These are phyloP conservation scores for Ctenopoma multispine DNA, from an alignment of 2,797 vertebrate species.

Conservation along the genomic window DNA sequence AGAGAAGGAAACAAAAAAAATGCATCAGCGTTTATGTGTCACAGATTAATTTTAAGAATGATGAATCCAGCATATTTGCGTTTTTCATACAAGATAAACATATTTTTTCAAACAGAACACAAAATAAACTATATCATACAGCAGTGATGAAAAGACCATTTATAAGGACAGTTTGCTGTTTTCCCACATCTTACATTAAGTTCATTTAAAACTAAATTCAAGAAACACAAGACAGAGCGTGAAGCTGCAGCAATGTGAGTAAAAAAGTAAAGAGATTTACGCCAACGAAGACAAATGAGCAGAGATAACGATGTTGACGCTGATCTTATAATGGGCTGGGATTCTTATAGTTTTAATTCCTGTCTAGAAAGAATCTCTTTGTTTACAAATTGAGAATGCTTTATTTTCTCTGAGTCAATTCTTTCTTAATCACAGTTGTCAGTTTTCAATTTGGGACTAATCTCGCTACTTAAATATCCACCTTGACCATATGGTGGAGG, in stretches of 20 bases:
- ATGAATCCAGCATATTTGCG: too few relatives aligned
- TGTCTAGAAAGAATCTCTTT: conserved; percentile 2
- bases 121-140: background rate
- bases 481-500: conserved; percentile 71
- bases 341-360: conserved; percentile 26
- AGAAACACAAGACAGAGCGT: too few relatives aligned
- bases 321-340: conserved; percentile 10
- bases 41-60: too few relatives aligned
- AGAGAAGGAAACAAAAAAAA: background rate
- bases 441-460: conserved; percentile 68
- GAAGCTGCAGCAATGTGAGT: too few relatives aligned
- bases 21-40: background rate
- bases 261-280: background rate
- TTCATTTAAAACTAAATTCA: background rate
- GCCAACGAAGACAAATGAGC: background rate
- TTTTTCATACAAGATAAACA: background rate
- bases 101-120: background rate
- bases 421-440: conserved; percentile 52
- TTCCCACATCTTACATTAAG: background rate
- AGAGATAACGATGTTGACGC: background rate
- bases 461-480: conserved; percentile 64
- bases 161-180: background rate
- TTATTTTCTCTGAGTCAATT: conserved; percentile 16
- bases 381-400: conserved; percentile 31
- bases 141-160: background rate